Percentiles rank a stretch among this genome's conserved stretches.
phyloP scores from a whole-genome alignment of 2,888 invertebrate species.

The Caenorhabditis afra region DNA sequence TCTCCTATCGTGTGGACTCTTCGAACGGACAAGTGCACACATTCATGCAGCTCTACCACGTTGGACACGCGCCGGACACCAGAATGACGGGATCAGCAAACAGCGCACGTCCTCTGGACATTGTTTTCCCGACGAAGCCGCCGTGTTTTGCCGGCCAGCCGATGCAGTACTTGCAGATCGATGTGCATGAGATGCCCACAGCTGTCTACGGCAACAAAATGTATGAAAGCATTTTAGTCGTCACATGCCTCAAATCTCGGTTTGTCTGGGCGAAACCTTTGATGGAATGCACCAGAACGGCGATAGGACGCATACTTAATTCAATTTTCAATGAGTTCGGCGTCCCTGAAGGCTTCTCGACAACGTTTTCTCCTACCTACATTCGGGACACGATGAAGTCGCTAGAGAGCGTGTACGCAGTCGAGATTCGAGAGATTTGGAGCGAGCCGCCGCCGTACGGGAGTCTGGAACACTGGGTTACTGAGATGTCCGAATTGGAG shows the following conservation, averaged over 20 bases:
- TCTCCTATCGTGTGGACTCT: conserved; percentile 60
- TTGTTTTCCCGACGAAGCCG: conserved; percentile 59
- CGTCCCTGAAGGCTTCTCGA: conserved; percentile 63
- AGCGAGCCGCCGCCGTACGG: conserved; percentile 57
- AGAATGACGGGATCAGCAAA: neutral
- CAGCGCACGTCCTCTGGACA: conserved; percentile 37
- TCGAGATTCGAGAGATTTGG: conserved; percentile 61
- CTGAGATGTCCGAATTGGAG: conserved; percentile 43
- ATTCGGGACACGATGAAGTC: conserved; percentile 58
- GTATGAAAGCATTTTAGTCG: conserved; percentile 53
- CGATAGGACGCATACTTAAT: conserved; percentile 40
- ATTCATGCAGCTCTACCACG: conserved; percentile 65
- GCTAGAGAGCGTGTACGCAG: conserved; percentile 49
- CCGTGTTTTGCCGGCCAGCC: conserved; percentile 44
- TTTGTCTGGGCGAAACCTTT: conserved; percentile 63
- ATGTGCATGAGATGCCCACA: conserved; percentile 60
- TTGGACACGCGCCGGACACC: conserved; percentile 53
- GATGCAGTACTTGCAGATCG: conserved; percentile 67
- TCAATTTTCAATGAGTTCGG: conserved; percentile 63
- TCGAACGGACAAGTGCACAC: conserved; percentile 48
- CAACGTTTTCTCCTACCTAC: conserved; percentile 37
- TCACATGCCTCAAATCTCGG: conserved; percentile 47
- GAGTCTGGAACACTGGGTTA: conserved; percentile 35
- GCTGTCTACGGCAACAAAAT: conserved; percentile 55
- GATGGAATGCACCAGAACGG: conserved; percentile 24